Conservation (phyloP, 2,113 vertebrate species). For the Progne subis region DNA sequence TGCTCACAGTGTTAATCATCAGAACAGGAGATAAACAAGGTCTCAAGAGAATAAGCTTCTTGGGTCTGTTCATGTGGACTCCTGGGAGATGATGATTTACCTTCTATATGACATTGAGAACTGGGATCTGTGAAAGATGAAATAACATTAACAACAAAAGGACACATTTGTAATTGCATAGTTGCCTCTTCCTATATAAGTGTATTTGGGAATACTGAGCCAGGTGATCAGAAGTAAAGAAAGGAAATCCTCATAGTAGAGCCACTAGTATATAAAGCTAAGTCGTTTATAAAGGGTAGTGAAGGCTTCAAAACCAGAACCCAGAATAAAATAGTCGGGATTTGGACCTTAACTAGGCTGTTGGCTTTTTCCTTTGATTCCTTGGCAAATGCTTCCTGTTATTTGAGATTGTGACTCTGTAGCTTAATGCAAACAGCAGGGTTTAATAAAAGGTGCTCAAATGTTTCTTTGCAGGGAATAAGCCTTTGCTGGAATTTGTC, state of each 20-base stretch:
- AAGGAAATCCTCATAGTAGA: neutral
- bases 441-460: conserved; percentile 25
- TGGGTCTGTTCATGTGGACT: neutral
- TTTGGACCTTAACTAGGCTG: neutral
- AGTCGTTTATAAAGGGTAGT: neutral
- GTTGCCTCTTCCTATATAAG: neutral
- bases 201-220: neutral
- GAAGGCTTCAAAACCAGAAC: neutral
- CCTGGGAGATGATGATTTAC: conserved; percentile 31
- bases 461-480: neutral
- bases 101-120: neutral
- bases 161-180: neutral
- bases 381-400: neutral
- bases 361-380: neutral
- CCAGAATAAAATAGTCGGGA: neutral
- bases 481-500: conserved; percentile 9
- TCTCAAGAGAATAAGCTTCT: conserved; percentile 49
- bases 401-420: neutral
- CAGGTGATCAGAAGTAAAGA: neutral
- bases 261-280: neutral
- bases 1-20: conserved; percentile 28
- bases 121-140: conserved; percentile 5
- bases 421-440: neutral
- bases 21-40: conserved; percentile 37
- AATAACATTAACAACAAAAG: neutral